A percentile compares a stretch with the other conserved stretches of the same genome.
Evolutionary conservation across 2,797 vertebrate species (phyloP).

Genomic region (Sebastes vulpes): DNA sequence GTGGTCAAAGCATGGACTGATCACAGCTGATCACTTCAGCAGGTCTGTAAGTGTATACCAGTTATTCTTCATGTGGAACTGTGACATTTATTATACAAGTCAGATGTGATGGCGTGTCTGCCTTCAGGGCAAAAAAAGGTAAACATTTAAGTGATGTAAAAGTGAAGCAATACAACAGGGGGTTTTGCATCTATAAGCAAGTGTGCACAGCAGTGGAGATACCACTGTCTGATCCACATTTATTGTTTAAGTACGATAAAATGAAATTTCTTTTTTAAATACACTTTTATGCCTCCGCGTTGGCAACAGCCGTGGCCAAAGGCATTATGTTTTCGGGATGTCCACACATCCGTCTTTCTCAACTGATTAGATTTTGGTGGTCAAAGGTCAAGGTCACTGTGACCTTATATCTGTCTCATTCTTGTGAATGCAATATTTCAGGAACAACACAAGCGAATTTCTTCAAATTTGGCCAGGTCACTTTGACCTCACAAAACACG

Average conservation of each 20-base stretch:
- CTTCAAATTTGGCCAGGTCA: too few species aligned
- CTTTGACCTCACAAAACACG: too few species aligned
- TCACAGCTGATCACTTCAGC: slow-evolving; percentile 5
- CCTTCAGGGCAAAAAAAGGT: background rate
- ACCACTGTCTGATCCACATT: background rate
- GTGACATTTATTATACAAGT: background rate
- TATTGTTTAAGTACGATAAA: background rate
- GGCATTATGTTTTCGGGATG: too few species aligned
- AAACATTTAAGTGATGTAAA: background rate
- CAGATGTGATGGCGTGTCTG: background rate
- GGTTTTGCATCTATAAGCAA: background rate
- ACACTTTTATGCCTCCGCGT: too few species aligned
- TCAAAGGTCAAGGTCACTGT: too few species aligned
- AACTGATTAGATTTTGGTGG: too few species aligned
- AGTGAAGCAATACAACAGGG: background rate
- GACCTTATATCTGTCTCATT: too few species aligned
- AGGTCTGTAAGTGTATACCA: background rate
- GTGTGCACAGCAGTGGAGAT: background rate
- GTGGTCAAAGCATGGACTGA: slow-evolving; percentile 22
- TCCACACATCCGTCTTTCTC: too few species aligned
- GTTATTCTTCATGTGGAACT: background rate
- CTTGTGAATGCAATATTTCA: too few species aligned
- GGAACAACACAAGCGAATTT: too few species aligned
- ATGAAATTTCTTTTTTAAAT: background rate
- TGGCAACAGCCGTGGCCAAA: too few species aligned